Conservation (phyloP, 2,888 invertebrate species). For the Nineta flava region DNA sequence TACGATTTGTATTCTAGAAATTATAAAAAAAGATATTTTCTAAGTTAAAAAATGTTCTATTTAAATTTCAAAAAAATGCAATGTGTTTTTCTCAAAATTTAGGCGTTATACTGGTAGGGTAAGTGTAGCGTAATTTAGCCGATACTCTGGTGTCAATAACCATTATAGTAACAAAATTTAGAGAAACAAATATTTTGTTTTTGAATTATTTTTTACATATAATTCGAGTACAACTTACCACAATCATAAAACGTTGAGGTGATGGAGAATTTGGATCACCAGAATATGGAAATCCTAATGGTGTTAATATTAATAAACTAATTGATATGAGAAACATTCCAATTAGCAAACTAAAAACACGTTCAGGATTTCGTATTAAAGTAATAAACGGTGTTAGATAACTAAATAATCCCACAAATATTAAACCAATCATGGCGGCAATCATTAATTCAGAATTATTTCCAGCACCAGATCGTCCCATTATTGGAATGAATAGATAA, state of each 20-base stretch:
- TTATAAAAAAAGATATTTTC: slow-evolving; percentile 15
- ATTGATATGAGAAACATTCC: slow-evolving; percentile 36
- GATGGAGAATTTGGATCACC: slow-evolving; percentile 41
- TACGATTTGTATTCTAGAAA: slow-evolving; percentile 51
- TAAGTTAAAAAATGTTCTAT: not conserved
- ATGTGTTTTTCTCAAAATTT: no score
- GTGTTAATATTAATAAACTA: slow-evolving; percentile 43
- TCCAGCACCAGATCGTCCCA: slow-evolving; percentile 58
- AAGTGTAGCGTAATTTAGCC: no score
- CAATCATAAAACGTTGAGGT: slow-evolving; percentile 60
- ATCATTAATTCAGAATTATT: slow-evolving; percentile 55
- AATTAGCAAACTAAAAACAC: slow-evolving; percentile 33
- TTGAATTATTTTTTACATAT: no score
- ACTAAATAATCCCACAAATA: slow-evolving; percentile 30
- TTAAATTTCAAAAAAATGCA: slow-evolving; percentile 1
- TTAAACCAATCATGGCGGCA: slow-evolving; percentile 31
- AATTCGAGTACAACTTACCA: slow-evolving; percentile 41
- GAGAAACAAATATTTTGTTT: no score
- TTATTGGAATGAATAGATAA: slow-evolving; percentile 62
- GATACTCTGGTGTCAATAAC: no score
- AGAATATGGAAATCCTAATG: slow-evolving; percentile 59
- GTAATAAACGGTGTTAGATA: slow-evolving; percentile 30
- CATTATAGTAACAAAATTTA: no score
- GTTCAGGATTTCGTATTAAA: slow-evolving; percentile 29
- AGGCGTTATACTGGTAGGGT: no score